These are phyloP conservation scores for Podiceps cristatus DNA, from an alignment of 2,113 vertebrate genomes.

Conservation along the genomic window DNA sequence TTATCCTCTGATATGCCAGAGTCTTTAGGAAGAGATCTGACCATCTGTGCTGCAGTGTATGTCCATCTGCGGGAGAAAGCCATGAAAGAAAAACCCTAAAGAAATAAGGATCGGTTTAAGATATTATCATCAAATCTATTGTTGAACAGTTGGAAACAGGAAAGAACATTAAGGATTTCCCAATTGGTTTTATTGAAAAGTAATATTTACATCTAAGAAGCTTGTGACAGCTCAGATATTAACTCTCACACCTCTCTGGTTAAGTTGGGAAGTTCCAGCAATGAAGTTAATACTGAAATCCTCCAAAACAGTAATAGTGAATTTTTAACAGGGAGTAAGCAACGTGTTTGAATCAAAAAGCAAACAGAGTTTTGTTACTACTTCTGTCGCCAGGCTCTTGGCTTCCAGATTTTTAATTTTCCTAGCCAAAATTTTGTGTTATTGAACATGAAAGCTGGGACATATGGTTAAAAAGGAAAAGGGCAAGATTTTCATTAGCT, in stretches of 20 bases:
- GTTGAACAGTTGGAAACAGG: background rate
- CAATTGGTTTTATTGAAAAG: background rate
- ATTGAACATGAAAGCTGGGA: conserved; percentile 1
- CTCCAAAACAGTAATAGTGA: background rate
- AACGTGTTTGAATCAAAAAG: background rate
- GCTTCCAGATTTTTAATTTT: background rate
- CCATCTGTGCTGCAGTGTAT: background rate
- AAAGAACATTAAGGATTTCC: background rate
- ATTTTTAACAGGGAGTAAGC: background rate
- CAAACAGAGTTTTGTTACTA: background rate
- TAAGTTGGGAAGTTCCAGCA: background rate
- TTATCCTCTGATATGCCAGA: background rate
- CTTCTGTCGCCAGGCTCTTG: background rate
- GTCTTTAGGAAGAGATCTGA: background rate
- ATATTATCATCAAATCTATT: background rate
- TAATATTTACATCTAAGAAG: background rate
- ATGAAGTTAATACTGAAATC: background rate
- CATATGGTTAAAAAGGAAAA: background rate
- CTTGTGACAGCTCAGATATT: background rate
- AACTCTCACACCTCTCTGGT: background rate
- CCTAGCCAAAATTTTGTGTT: background rate
- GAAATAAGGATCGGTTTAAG: background rate
- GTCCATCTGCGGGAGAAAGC: background rate
- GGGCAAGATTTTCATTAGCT: background rate
- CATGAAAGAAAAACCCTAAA: background rate